Evolutionary conservation across 2,888 invertebrate species (phyloP), one percentile per base, ranked within the genome.

Genomic region (Copidosoma aretas): DNA sequence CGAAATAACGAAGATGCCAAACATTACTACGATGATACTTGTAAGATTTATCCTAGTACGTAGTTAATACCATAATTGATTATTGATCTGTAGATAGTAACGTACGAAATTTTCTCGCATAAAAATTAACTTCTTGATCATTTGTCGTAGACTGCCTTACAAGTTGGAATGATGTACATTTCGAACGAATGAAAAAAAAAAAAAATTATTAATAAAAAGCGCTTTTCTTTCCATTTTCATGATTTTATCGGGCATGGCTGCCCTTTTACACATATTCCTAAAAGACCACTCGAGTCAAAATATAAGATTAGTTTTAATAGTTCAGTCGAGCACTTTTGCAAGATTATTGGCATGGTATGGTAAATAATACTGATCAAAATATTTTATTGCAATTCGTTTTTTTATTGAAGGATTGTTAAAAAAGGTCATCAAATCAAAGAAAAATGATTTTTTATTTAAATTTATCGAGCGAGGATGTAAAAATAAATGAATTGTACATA

Each of bases 401-500:
- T n/a, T n/a, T n/a, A 46, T 46, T 17, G 17, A 46, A 46, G 43
- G 12, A 17, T 2, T 17, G 43, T 12, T 12, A 19, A n/a, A 58
- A 41, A 39, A 39, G 12, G 8, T 17, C 22, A 32, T 32, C 3
- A 32, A 41, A 1, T 14, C 17, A 52, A 60, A 52, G 10, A 15
- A 51, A 51, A 52, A 52, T 61, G n/a, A 25, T 41, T 32, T 41
- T 62, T 52, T 60, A 17, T 25, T n/a, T 24, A 39, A 51, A 49
- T 1, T 21, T 39, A 52, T 10, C 17, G 32, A 24, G 25, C 60
- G 53, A 39, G 52, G 54, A 1, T 22, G 15, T 10, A 4, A 24
- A 49, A 24, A 53, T 22, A 53, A 19, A 14, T 51, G 59, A 14
- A 60, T 54, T 60, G 59, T 60, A 58, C 59, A 54, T 53, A 24